A percentile compares a stretch with the other conserved stretches of the same genome.
Conservation (phyloP, 2,888 invertebrate genomes). For the Thecophora atra region DNA sequence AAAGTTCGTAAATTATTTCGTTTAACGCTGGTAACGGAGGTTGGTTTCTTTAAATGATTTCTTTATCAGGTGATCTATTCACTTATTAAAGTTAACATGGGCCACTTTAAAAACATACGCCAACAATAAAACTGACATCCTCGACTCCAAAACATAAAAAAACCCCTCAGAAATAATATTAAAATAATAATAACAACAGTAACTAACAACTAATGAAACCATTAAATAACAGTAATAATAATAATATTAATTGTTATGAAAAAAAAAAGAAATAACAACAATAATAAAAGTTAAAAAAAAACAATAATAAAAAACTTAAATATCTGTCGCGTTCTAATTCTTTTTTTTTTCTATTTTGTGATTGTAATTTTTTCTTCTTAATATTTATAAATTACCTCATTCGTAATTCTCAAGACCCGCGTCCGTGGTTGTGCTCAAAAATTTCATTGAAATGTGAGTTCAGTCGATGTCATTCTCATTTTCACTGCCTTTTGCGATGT, state of each 20-base stretch:
- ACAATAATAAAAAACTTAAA: background rate
- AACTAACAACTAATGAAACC: background rate
- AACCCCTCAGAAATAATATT: too few species aligned
- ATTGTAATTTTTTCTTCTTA: slow-evolving; percentile 17
- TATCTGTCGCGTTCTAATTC: slow-evolving; percentile 13
- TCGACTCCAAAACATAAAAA: too few species aligned
- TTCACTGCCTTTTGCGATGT: background rate
- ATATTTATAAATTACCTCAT: slow-evolving; percentile 29
- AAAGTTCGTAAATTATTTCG: background rate
- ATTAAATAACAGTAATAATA: too few species aligned
- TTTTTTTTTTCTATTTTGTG: slow-evolving; percentile 11
- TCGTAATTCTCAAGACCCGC: slow-evolving; percentile 50
- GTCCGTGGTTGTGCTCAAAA: slow-evolving; percentile 32
- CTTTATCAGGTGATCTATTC: too few species aligned
- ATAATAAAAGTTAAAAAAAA: too few species aligned
- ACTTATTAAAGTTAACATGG: too few species aligned
- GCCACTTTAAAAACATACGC: too few species aligned
- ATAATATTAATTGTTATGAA: too few species aligned
- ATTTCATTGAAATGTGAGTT: background rate
- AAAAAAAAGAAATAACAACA: too few species aligned
- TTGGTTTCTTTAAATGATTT: too few species aligned
- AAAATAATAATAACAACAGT: background rate
- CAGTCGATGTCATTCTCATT: background rate
- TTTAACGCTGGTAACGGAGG: background rate
- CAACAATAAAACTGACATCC: too few species aligned